These are phyloP conservation scores for Lathronympha strigana DNA, from an alignment of 2,888 invertebrate genomes.

Conservation along the genomic window DNA sequence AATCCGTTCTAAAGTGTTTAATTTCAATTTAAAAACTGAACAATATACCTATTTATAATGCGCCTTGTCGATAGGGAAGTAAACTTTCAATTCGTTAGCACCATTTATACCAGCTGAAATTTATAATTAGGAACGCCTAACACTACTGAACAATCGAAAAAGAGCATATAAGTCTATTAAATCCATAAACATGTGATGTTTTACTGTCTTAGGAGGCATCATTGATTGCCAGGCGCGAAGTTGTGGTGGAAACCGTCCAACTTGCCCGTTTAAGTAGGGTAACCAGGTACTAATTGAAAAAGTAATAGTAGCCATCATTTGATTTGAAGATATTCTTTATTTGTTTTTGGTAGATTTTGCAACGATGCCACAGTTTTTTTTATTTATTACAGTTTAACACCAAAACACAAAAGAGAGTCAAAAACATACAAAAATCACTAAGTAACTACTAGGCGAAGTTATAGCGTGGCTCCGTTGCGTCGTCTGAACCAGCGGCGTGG, in stretches of 20 bases:
- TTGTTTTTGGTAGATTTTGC: too few relatives aligned
- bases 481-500: too few relatives aligned
- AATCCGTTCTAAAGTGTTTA: too few relatives aligned
- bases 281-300: not conserved
- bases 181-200: not conserved
- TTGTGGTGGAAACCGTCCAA: conserved; percentile 31
- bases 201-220: not conserved
- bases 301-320: not conserved
- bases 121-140: conserved; percentile 10
- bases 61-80: not conserved
- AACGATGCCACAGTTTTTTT: too few relatives aligned
- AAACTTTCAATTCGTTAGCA: conserved; percentile 9
- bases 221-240: conserved; percentile 36
- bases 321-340: too few relatives aligned
- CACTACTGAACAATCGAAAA: not conserved
- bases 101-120: conserved; percentile 8
- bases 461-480: too few relatives aligned
- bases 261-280: conserved; percentile 10
- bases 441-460: too few relatives aligned
- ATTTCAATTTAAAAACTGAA: too few relatives aligned
- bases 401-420: too few relatives aligned
- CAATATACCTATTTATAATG: not conserved
- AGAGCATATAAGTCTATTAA: not conserved
- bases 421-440: too few relatives aligned
- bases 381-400: too few relatives aligned